Percentiles rank a stretch among this genome's conserved stretches.
Evolutionary conservation across 1,140 invertebrate species (phyloP).

Genomic region (Geopemphigus sp.): DNA sequence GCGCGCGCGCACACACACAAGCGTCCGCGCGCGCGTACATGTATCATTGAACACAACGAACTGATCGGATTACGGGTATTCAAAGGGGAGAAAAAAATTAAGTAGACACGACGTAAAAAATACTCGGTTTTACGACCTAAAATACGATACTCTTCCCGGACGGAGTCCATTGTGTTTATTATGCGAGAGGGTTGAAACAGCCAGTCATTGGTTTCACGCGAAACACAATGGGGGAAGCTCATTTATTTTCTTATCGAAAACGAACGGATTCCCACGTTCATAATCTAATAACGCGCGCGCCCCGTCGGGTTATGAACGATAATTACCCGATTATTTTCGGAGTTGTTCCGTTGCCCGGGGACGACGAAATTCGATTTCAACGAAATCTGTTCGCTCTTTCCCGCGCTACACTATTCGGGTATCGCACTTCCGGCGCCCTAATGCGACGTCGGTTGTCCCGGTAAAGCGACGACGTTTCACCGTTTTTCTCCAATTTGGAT

Average conservation of each 20-base stretch:
- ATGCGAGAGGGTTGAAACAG: constrained; percentile 41
- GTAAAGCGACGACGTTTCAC: too few relatives aligned
- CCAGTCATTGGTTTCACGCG: constrained; percentile 24
- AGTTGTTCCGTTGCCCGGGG: too few relatives aligned
- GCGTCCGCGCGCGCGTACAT: background rate
- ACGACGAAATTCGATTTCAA: too few relatives aligned
- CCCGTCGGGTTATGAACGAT: too few relatives aligned
- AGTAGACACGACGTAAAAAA: constrained; percentile 29
- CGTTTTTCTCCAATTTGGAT: too few relatives aligned
- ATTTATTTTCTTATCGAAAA: constrained; percentile 43
- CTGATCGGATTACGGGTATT: constrained; percentile 22
- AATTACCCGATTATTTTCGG: too few relatives aligned
- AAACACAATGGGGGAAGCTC: constrained; percentile 27
- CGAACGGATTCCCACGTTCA: constrained; percentile 16
- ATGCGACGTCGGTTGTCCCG: too few relatives aligned
- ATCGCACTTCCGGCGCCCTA: too few relatives aligned
- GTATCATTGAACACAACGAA: constrained; percentile 13
- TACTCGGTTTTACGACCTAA: constrained; percentile 26
- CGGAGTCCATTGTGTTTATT: constrained; percentile 6
- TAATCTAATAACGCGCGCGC: too few relatives aligned
- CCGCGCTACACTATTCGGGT: too few relatives aligned
- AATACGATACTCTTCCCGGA: constrained; percentile 11
- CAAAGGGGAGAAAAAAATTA: constrained; percentile 32
- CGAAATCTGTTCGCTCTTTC: too few relatives aligned
- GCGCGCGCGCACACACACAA: background rate